Base-by-base conservation (phyloP, 2,888 invertebrate species). In the Ichneumoninae sp. region DNA sequence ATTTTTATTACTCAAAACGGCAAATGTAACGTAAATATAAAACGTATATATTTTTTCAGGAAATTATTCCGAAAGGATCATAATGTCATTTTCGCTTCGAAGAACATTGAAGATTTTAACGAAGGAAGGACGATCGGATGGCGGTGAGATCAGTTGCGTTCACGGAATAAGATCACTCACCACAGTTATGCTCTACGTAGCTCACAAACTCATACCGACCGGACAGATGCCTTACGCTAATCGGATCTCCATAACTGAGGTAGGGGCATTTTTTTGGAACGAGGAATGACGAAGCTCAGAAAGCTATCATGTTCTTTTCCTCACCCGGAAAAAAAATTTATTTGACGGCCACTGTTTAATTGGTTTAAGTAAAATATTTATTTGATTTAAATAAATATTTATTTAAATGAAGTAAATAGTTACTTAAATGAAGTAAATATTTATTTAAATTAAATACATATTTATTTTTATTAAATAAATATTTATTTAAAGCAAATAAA, bases 131-230 rank as follows among this genome's bases (percentile, higher is more conserved):
- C 94, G 94, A 62, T 72, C 86, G 22, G 86, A 85, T 44, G 69
- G 87, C 47, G 82, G 82, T 65, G 95, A 96, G 87, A 96, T 97
- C 86, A 94, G 95, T 47, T 96, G 96, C 90, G 95, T 97, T 83
- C 96, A 97, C 88, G 96, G 97, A 3, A 94, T 97, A 47, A 94
- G 97, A 86, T 95, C 96, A n/a, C 89, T 96, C 52, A 95, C 95
- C 78, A 96, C 96, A 3, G 89, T 96, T 1, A 95, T 95, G 84
- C 93, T 97, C 80, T 95, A 96, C 87, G 90, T 96, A 13, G 96
- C 95, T 6, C 96, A 97, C 90, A 96, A 96, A 93, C 95, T 96
- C 87, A 94, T 96, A 83, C 95, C 96, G 71, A 94, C 96, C 6
- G 95, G 95, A 30, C 95, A 95, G 82, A 94, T 95, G 89, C 96